A percentile compares a stretch with the other conserved stretches of the same genome.
Conservation (phyloP, 2,797 vertebrate species). For the Myotis vivesi region DNA sequence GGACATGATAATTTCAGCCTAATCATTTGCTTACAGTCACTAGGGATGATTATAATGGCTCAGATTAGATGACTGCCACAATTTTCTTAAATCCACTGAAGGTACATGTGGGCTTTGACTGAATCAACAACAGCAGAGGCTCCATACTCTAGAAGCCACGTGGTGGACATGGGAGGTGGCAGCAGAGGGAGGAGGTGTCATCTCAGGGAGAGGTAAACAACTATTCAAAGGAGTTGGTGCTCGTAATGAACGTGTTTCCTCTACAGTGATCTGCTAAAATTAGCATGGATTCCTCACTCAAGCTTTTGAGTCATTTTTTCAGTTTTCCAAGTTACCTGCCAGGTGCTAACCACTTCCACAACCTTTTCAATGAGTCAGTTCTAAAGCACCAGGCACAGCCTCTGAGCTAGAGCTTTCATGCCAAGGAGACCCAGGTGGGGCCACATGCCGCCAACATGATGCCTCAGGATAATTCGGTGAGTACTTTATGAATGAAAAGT, state of each 20-base stretch:
- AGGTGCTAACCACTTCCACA: not conserved
- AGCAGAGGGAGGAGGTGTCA: rapidly evolving
- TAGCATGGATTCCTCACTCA: not conserved
- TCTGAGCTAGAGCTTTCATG: not conserved
- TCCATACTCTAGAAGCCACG: not conserved
- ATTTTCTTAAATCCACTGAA: not conserved
- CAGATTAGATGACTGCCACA: not conserved
- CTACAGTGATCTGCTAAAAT: not conserved
- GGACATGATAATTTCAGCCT: not conserved
- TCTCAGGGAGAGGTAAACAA: rapidly evolving
- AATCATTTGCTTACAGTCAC: not conserved
- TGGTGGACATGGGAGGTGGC: rapidly evolving
- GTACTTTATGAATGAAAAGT: no score
- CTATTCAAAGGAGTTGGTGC: not conserved
- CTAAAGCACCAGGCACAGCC: not conserved
- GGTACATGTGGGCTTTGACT: not conserved
- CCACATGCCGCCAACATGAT: rapidly evolving
- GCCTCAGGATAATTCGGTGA: no score
- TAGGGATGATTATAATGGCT: not conserved
- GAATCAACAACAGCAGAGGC: not conserved
- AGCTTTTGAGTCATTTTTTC: not conserved
- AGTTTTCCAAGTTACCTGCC: not conserved
- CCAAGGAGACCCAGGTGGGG: not conserved
- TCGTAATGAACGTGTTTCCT: not conserved
- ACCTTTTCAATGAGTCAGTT: not conserved